Conservation (phyloP, 2,797 vertebrate genomes). For the Antennarius maculatus region DNA sequence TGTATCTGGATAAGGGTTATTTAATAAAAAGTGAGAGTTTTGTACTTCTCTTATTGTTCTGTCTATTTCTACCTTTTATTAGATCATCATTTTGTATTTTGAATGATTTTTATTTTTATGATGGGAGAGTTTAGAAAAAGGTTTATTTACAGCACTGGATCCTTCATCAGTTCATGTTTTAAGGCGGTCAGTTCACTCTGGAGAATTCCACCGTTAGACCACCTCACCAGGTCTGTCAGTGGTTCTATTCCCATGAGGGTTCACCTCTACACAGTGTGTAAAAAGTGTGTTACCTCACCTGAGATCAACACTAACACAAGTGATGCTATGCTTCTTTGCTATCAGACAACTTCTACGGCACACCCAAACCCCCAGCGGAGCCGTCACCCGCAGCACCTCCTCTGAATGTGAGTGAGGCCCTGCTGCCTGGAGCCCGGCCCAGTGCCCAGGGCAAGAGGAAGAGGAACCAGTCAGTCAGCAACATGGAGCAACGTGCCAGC, state of each 20-base stretch:
- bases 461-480: constrained; percentile 98
- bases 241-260: background rate
- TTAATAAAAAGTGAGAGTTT: too few relatives aligned
- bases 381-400: constrained; percentile 89
- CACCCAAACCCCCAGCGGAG: constrained; percentile 97
- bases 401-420: constrained; percentile 98
- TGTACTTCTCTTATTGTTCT: background rate
- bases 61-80: background rate
- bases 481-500: constrained; percentile 97
- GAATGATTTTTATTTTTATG: background rate
- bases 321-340: constrained; percentile 7
- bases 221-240: background rate
- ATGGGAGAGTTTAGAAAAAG: background rate
- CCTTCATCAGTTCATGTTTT: background rate
- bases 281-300: constrained; percentile 29
- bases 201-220: background rate
- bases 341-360: constrained; percentile 99
- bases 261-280: constrained; percentile 7
- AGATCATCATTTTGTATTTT: background rate
- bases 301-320: constrained; percentile 19
- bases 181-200: background rate
- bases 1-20: too few relatives aligned
- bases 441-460: constrained; percentile 98
- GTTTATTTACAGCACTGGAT: background rate
- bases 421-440: constrained; percentile 96